A percentile compares a stretch with the other conserved stretches of the same genome.
These are phyloP conservation scores for Muscicapa striata DNA, from an alignment of 2,797 vertebrate genomes.

Conservation along the genomic window DNA sequence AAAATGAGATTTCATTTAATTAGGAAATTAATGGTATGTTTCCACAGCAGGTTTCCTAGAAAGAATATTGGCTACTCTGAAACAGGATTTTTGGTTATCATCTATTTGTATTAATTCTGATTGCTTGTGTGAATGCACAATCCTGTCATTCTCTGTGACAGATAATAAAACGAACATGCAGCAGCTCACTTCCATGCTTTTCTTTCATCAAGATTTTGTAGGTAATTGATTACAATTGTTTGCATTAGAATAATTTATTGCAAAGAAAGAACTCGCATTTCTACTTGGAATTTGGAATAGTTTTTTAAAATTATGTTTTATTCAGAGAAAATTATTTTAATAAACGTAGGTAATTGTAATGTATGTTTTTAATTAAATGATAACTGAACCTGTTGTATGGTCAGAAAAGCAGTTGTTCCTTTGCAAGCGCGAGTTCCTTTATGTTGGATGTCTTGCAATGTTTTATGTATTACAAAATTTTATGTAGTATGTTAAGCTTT, in stretches of 20 bases:
- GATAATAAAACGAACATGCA: neutral
- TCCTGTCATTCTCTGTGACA: neutral
- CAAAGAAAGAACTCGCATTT: neutral
- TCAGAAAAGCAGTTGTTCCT: neutral
- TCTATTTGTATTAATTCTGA: neutral
- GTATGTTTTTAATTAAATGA: neutral
- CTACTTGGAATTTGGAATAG: neutral
- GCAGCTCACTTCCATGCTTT: neutral
- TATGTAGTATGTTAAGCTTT: neutral
- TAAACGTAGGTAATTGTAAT: neutral
- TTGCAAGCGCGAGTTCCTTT: neutral
- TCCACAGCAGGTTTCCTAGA: neutral
- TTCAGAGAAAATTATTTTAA: neutral
- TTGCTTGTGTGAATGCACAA: neutral
- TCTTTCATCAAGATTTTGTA: neutral
- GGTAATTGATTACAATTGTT: neutral
- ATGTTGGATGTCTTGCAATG: neutral
- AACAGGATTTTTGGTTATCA: neutral
- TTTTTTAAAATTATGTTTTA: accelerated
- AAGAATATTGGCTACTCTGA: neutral
- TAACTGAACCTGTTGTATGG: neutral
- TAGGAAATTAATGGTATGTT: neutral
- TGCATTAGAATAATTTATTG: neutral
- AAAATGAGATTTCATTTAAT: neutral
- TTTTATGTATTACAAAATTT: neutral